Evolutionary conservation across 2,113 vertebrate genomes (phyloP).

Genomic region (Balaeniceps rex): DNA sequence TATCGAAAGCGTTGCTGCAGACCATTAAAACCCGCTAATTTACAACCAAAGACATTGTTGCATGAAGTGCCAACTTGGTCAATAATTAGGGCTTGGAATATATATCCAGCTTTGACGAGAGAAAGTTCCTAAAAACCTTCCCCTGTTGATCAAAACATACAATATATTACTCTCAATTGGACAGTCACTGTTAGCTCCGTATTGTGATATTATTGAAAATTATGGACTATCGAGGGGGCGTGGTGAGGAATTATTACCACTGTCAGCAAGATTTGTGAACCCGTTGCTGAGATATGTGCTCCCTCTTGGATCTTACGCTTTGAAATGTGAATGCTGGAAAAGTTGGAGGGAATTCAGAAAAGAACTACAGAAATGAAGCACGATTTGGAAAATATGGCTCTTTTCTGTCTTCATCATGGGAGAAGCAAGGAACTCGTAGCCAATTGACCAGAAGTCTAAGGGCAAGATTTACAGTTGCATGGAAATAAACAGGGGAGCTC

Average conservation of each 20-base stretch:
- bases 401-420: background rate
- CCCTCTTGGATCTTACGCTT: background rate
- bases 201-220: slow-evolving; percentile 4
- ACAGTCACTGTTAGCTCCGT: background rate
- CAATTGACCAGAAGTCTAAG: background rate
- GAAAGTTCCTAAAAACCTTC: slow-evolving; percentile 20
- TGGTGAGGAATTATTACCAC: slow-evolving; percentile 28
- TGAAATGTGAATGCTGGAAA: background rate
- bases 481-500: slow-evolving; percentile 1
- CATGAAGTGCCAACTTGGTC: slow-evolving; percentile 45
- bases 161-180: slow-evolving; percentile 6
- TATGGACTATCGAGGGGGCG: background rate
- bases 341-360: background rate
- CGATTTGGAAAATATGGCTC: background rate
- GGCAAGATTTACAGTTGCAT: background rate
- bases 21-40: slow-evolving; percentile 67
- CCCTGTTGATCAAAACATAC: slow-evolving; percentile 39
- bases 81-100: slow-evolving; percentile 38
- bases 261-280: slow-evolving; percentile 28
- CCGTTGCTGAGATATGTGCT: background rate
- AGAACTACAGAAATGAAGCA: background rate
- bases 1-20: slow-evolving; percentile 54
- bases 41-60: slow-evolving; percentile 44
- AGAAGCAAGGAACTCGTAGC: background rate
- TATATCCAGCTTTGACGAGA: background rate